Base-by-base conservation (phyloP, 2,888 invertebrate genomes). In the Tenthredo amoena region DNA sequence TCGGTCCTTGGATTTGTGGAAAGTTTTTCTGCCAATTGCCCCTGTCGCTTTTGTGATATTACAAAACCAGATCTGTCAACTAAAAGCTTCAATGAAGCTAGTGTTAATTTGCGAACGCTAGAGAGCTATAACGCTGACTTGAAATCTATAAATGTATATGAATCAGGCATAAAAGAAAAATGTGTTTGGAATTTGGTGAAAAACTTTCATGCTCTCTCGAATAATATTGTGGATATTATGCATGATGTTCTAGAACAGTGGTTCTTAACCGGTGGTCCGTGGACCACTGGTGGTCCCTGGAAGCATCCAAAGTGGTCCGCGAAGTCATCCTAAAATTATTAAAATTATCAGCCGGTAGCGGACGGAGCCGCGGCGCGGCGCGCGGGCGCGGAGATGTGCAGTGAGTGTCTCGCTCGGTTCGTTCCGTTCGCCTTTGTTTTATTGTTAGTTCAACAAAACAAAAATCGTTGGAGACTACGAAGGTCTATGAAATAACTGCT, bases 11-110 rank as follows among this genome's bases (percentile, higher is more conserved):
- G 74, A 21, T 43, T 43, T n/a, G 74, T 40, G 15, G 43, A 43
- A 26, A 74, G 74, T 74, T 74, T 74, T 43, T 74, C 74, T 9
- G 74, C 74, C 10, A 43, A n/a, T 21, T 9, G n/a, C 2, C 26
- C 43, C 9, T 74, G 43, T 74, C 40, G 74, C 9, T 74, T 74
- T 43, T 74, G 71, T 37, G 18, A 71, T 37, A n/a, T 71, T 26
- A 65, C 65, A 21, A 65, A 65, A 65, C 7, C n/a, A 26, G 6
- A 26, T 0, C n/a, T 65, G 26, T 65, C 65, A 65, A 65, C 21
- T 10, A 65, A 65, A 26, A 65, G 65, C 26, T 65, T 65, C 26
- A 37, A 10, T 10, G 71, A 71, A 34, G 37, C 15, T 34, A 37
- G 10, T 18, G 37, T 37, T 7, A 31, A 37, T 12, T 37, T 71